Evolutionary conservation across 2,113 vertebrate genomes (phyloP).

Genomic region (Clarias gariepinus): DNA sequence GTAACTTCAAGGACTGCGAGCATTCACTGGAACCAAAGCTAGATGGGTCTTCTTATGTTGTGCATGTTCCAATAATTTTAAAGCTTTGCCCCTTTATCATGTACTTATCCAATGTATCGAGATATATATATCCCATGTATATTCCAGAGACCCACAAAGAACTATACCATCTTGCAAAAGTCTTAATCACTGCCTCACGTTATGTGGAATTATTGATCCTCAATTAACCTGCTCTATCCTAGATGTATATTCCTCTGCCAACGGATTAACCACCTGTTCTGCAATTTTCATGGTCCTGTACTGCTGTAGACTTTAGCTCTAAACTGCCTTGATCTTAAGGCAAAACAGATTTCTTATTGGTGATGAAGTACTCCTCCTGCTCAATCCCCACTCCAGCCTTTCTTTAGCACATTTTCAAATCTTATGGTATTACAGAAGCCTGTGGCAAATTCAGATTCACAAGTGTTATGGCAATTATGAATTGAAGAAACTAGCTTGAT

Average conservation of each 20-base stretch:
- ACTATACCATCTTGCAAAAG: neutral
- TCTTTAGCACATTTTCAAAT: neutral
- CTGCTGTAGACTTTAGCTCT: too few species aligned
- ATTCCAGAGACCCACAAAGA: neutral
- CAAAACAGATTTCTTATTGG: too few species aligned
- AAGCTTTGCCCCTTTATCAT: neutral
- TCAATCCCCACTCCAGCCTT: neutral
- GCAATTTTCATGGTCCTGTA: too few species aligned
- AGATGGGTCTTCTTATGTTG: neutral
- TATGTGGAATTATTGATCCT: neutral
- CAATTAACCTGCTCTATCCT: neutral
- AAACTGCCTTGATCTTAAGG: too few species aligned
- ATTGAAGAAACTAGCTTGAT: neutral
- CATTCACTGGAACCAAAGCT: too few species aligned
- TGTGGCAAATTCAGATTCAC: neutral
- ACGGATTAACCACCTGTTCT: too few species aligned
- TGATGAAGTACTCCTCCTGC: too few species aligned
- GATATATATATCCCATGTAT: too few species aligned
- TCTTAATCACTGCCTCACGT: neutral
- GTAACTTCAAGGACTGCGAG: too few species aligned
- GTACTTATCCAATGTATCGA: neutral
- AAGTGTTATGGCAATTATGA: neutral
- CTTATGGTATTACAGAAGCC: neutral
- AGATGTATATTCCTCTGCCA: too few species aligned
- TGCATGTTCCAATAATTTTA: neutral